Conservation (phyloP, 1,140 invertebrate genomes). For the Danaus melanippus region DNA sequence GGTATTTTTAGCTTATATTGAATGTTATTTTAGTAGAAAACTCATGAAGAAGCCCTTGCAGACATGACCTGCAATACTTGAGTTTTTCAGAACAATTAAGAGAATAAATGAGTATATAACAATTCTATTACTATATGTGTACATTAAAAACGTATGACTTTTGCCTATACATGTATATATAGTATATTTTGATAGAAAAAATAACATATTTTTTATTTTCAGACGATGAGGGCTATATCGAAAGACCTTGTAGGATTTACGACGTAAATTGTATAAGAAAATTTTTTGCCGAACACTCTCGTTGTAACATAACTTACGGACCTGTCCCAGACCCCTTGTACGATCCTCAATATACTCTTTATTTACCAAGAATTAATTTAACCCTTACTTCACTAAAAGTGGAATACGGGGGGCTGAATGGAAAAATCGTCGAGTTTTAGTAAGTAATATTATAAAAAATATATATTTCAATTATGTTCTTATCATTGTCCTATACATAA, state of each 20-base stretch:
- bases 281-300: constrained; percentile 14
- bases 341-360: constrained; percentile 2
- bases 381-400: constrained; percentile 3
- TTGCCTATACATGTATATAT: no score
- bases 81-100: no score
- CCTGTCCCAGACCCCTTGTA: constrained; percentile 16
- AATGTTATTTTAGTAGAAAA: no score
- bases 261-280: constrained; percentile 22
- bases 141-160: no score
- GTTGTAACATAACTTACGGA: constrained; percentile 14
- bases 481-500: not conserved
- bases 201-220: no score
- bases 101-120: no score
- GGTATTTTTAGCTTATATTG: no score
- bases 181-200: no score
- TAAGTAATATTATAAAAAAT: constrained; percentile 8
- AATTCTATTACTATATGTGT: no score
- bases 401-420: constrained; percentile 6
- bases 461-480: not conserved
- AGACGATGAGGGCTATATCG: constrained; percentile 1
- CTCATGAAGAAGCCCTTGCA: no score
- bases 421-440: constrained; percentile 18
- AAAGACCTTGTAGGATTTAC: constrained; percentile 16
- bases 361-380: constrained; percentile 12
- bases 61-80: no score